Conservation (phyloP, 2,888 invertebrate genomes). For the Drosophila leonis region DNA sequence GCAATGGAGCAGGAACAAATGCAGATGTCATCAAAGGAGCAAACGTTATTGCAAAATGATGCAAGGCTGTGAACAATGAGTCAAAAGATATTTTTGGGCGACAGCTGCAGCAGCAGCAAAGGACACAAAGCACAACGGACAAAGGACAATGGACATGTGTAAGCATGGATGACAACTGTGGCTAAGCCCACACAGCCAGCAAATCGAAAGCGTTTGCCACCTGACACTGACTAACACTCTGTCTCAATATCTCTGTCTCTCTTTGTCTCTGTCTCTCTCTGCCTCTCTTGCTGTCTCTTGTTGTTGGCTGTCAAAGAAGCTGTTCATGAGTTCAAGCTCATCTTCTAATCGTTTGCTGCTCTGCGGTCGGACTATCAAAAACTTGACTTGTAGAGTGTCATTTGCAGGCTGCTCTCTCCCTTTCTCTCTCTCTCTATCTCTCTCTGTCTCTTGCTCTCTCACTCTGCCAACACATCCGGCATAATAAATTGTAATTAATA, state of each 20-base stretch:
- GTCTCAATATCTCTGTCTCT: not conserved
- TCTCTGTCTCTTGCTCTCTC: not conserved
- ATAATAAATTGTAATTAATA: constrained; percentile 77
- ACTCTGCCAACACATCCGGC: constrained; percentile 39
- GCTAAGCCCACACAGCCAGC: constrained; percentile 6
- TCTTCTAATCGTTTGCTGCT: constrained; percentile 39
- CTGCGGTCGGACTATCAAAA: constrained; percentile 44
- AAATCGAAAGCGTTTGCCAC: constrained; percentile 33
- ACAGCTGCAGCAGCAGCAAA: constrained; percentile 7
- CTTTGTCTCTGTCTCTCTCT: not conserved
- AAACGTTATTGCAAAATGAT: constrained; percentile 19
- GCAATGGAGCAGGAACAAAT: not conserved
- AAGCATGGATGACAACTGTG: constrained; percentile 43
- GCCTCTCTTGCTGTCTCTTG: not conserved
- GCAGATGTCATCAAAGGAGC: not conserved
- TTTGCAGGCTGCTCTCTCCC: constrained; percentile 32
- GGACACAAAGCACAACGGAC: not conserved
- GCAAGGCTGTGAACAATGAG: constrained; percentile 2
- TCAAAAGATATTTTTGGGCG: not conserved
- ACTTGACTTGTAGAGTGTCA: constrained; percentile 65
- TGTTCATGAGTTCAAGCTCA: constrained; percentile 49
- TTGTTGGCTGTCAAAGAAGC: not conserved
- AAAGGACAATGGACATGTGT: constrained; percentile 25
- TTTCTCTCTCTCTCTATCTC: not conserved
- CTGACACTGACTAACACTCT: constrained; percentile 14